phyloP scores from a whole-genome alignment of 2,888 invertebrate genomes.

The Lithodes maja region DNA sequence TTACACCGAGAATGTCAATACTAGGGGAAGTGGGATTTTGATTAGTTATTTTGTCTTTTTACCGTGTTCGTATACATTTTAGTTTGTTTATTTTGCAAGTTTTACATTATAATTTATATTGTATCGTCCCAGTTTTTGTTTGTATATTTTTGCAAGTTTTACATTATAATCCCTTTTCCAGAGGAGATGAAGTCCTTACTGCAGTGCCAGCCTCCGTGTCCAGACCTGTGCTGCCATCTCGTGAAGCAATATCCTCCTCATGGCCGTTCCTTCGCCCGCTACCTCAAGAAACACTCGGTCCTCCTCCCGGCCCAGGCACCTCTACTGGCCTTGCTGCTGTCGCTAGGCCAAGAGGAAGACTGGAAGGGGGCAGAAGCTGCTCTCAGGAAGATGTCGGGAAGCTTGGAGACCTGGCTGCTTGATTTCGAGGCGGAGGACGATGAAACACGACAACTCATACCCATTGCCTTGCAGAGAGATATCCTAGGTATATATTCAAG shows the following conservation, averaged over 20 bases:
- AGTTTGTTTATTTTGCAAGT: no score
- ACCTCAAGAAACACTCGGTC: slow-evolving; percentile 32
- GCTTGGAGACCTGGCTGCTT: slow-evolving; percentile 31
- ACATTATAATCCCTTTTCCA: slow-evolving; percentile 1
- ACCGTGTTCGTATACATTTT: no score
- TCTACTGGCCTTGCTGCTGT: slow-evolving; percentile 25
- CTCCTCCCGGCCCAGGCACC: slow-evolving; percentile 31
- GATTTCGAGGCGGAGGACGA: slow-evolving; percentile 27
- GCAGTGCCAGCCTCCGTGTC: slow-evolving; percentile 18
- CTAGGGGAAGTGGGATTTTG: no score
- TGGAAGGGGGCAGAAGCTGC: slow-evolving; percentile 4
- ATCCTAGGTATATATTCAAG: slow-evolving; percentile 15
- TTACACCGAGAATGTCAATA: no score
- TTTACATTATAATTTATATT: no score
- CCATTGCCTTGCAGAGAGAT: slow-evolving; percentile 1
- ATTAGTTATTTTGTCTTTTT: no score
- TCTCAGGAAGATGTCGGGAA: slow-evolving; percentile 10
- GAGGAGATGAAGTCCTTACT: slow-evolving; percentile 47
- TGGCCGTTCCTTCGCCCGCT: slow-evolving; percentile 4
- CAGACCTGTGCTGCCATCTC: slow-evolving; percentile 44
- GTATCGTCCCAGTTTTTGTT: no score
- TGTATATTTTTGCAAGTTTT: no score
- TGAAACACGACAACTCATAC: slow-evolving; percentile 18
- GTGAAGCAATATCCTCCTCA: slow-evolving; percentile 39
- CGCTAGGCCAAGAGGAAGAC: slow-evolving; percentile 20